These are phyloP conservation scores for Pharmacophagus antenor DNA, from an alignment of 2,888 invertebrate genomes.

Conservation along the genomic window DNA sequence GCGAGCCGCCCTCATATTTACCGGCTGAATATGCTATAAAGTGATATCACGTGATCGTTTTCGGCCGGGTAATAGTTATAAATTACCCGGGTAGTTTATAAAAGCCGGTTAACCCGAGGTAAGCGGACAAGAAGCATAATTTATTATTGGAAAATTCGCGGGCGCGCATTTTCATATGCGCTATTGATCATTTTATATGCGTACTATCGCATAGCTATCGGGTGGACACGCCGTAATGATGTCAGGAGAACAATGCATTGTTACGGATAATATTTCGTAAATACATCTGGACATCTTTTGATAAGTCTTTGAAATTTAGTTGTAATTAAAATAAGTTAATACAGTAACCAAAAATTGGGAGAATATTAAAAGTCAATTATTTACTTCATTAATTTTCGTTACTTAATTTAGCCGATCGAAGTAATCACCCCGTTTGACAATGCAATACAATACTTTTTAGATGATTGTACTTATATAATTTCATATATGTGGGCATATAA, in stretches of 20 bases:
- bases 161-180: slow-evolving; percentile 69
- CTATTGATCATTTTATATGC: slow-evolving; percentile 53
- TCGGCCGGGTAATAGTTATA: slow-evolving; percentile 79
- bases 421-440: too few relatives aligned
- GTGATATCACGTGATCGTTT: slow-evolving; percentile 80
- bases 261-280: slow-evolving; percentile 1
- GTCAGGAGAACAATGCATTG: slow-evolving; percentile 14
- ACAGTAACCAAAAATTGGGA: background rate
- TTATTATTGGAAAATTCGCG: slow-evolving; percentile 78
- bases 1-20: slow-evolving; percentile 70
- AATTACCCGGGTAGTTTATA: slow-evolving; percentile 80
- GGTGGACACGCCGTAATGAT: slow-evolving; percentile 18
- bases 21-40: slow-evolving; percentile 76
- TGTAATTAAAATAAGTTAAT: background rate
- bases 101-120: slow-evolving; percentile 81
- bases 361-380: too few relatives aligned
- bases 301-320: background rate
- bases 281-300: background rate
- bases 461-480: too few relatives aligned
- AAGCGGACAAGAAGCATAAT: slow-evolving; percentile 78
- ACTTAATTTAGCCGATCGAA: too few relatives aligned
- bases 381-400: too few relatives aligned
- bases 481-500: too few relatives aligned
- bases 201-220: slow-evolving; percentile 28
- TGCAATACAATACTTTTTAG: too few relatives aligned